Base-by-base conservation (phyloP, 2,797 vertebrate species). In the Sebastolobus altivelis region DNA sequence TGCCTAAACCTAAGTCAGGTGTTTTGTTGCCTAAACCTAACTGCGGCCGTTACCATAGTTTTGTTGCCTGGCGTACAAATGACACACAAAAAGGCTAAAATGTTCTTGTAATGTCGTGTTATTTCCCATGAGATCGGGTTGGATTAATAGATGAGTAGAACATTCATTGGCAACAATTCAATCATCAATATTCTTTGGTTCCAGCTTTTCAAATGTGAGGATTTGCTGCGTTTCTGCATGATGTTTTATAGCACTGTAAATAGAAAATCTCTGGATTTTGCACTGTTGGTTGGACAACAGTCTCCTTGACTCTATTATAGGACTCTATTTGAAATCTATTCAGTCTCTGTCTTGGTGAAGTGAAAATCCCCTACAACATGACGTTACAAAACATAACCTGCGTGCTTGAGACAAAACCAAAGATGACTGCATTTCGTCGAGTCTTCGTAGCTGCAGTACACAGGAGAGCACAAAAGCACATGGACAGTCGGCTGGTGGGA, bases 401-500 rank as follows among this genome's bases (percentile, higher is more conserved):
- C 8, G 49, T 33, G 58, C 38, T 25, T 67, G 8, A 77, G 68
- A 80, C 9, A 43, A 86, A 67, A 25, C 33, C 25, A 38, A 62
- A 67, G 0, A 58, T 46, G 60, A 27, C 29, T 72, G 1, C 52
- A 35, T 40, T 38, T 22, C 25, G 25, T 40, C 35, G 37, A 27
- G 54, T 25, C 60, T 77, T 33, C n/a, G 37, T 59, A 49, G 69
- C 58, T 60, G 67, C 27, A 43, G 71, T 33, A 66, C 65, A 85
- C 79, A 29, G 52, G 31, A 54, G 68, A 62, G 67, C 79, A 80
- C 67, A 70, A 69, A 72, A 77, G 77, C 79, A 87, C 79, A 78
- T 25, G 35, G 52, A 43, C 59, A 69, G 75, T 86, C 85, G 88
- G 81, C 87, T 89, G 84, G 77, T 91, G 74, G 78, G 85, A 91